Percentiles rank a stretch among this genome's conserved stretches.
These are phyloP conservation scores for Agonopterix subpropinquella DNA, from an alignment of 2,888 invertebrate genomes.

Conservation along the genomic window DNA sequence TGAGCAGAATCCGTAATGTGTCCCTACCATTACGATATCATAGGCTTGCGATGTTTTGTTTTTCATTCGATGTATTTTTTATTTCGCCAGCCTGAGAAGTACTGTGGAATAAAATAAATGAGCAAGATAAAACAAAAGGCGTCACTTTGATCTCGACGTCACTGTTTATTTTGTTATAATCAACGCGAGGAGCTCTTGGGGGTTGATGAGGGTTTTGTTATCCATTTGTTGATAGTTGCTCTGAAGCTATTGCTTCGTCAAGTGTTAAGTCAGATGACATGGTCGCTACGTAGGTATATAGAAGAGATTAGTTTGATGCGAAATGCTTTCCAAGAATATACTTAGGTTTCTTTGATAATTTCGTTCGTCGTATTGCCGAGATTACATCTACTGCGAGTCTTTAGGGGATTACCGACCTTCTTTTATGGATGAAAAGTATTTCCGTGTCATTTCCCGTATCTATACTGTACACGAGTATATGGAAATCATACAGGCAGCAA, in stretches of 20 bases:
- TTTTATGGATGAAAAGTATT: too few relatives aligned
- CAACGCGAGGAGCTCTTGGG: slow-evolving; percentile 15
- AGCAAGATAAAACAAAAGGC: slow-evolving; percentile 37
- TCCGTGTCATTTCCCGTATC: neutral
- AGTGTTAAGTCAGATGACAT: too few relatives aligned
- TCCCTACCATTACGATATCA: slow-evolving; percentile 22
- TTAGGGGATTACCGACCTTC: too few relatives aligned
- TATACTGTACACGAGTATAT: neutral
- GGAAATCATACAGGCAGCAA: neutral
- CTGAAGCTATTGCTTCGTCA: too few relatives aligned
- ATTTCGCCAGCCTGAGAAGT: slow-evolving; percentile 13
- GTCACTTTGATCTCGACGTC: slow-evolving; percentile 35
- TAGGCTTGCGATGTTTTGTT: slow-evolving; percentile 11
- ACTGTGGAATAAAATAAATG: slow-evolving; percentile 37
- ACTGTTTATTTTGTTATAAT: slow-evolving; percentile 39
- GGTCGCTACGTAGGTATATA: too few relatives aligned
- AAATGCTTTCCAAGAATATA: too few relatives aligned
- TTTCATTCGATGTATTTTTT: slow-evolving; percentile 13
- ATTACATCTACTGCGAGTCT: too few relatives aligned
- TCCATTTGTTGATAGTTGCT: slow-evolving; percentile 6
- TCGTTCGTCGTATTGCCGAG: too few relatives aligned
- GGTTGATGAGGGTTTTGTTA: slow-evolving; percentile 20
- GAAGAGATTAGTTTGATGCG: too few relatives aligned
- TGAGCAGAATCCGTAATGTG: slow-evolving; percentile 36
- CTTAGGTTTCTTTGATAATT: too few relatives aligned